Conservation (phyloP, 2,888 invertebrate genomes). For the Pomacea canaliculata region DNA sequence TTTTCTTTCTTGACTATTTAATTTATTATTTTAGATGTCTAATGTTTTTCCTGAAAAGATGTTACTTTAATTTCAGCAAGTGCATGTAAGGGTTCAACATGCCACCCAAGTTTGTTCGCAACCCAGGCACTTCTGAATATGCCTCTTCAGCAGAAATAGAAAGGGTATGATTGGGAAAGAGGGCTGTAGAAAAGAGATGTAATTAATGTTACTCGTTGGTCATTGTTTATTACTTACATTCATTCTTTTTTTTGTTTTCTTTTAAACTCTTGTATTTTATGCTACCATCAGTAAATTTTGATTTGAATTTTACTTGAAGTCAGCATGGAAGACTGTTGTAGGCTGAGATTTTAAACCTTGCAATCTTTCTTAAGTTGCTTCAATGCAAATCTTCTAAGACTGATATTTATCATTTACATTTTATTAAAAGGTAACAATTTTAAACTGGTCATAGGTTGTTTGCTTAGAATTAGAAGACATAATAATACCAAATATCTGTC, state of each 20-base stretch:
- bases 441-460: background rate
- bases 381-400: too few relatives aligned
- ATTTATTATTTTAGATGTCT: too few relatives aligned
- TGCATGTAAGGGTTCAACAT: conserved; percentile 34
- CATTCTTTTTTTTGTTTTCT: background rate
- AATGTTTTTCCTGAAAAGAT: too few relatives aligned
- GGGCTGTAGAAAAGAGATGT: background rate
- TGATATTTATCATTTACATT: too few relatives aligned
- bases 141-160: conserved; percentile 47
- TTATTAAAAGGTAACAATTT: background rate
- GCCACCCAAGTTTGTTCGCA: conserved; percentile 64
- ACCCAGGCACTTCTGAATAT: conserved; percentile 45
- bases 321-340: too few relatives aligned
- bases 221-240: background rate
- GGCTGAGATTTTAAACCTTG: too few relatives aligned
- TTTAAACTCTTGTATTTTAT: background rate
- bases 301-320: background rate
- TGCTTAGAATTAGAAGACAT: background rate
- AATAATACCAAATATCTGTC: background rate
- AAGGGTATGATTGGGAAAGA: conserved; percentile 37
- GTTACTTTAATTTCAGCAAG: background rate
- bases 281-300: background rate
- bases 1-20: too few relatives aligned
- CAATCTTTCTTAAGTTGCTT: too few relatives aligned
- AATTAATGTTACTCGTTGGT: background rate